Percentiles rank a stretch among this genome's conserved stretches.
Conservation (phyloP, 2,797 vertebrate species). For the Cyclura pinguis region DNA sequence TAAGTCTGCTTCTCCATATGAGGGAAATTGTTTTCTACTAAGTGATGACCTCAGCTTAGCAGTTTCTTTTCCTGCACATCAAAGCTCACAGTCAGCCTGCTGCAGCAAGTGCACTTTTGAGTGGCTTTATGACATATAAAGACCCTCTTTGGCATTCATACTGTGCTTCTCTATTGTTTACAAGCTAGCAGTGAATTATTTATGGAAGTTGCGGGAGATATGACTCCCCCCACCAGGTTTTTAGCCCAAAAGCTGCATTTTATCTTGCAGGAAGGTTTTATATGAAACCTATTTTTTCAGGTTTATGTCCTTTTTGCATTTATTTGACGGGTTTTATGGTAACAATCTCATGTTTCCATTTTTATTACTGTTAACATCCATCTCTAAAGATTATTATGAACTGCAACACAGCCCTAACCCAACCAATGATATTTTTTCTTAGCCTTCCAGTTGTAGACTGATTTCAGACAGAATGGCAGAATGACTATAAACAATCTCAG, state of each 20-base stretch:
- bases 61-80: slow-evolving; percentile 82
- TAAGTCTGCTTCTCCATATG: slow-evolving; percentile 80
- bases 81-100: slow-evolving; percentile 82
- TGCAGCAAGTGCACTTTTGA: slow-evolving; percentile 80
- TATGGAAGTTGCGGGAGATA: slow-evolving; percentile 76
- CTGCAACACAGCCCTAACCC: slow-evolving; percentile 55
- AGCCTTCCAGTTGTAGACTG: slow-evolving; percentile 57
- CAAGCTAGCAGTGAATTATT: slow-evolving; percentile 81
- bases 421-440: slow-evolving; percentile 51
- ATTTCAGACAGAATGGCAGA: slow-evolving; percentile 52
- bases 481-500: slow-evolving; percentile 47
- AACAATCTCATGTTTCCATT: slow-evolving; percentile 61
- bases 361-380: slow-evolving; percentile 63
- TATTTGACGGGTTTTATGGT: slow-evolving; percentile 70
- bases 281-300: slow-evolving; percentile 66
- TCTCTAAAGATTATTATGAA: slow-evolving; percentile 69
- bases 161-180: slow-evolving; percentile 81
- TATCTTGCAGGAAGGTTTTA: slow-evolving; percentile 73
- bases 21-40: slow-evolving; percentile 85
- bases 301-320: slow-evolving; percentile 68
- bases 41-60: slow-evolving; percentile 84
- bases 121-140: slow-evolving; percentile 82
- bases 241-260: slow-evolving; percentile 73
- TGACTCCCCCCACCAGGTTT: slow-evolving; percentile 45
- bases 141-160: slow-evolving; percentile 81